Base-by-base conservation (phyloP, 2,888 invertebrate species). In the Acheta domesticus region DNA sequence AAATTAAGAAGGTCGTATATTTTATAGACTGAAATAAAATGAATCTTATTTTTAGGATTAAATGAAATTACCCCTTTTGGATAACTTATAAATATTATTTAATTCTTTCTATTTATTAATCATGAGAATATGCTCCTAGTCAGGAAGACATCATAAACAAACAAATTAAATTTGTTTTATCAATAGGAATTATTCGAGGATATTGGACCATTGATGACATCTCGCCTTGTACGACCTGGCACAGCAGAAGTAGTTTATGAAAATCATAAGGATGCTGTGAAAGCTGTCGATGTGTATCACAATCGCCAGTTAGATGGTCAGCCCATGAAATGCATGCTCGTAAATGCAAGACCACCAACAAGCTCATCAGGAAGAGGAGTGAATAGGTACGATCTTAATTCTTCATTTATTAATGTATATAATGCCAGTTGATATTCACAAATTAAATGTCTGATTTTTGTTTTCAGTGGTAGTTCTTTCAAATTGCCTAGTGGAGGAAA, bases 171-270 rank as follows among this genome's bases (percentile, higher is more conserved):
- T 36, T 36, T 36, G 36, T 8, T 36, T 36, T 36, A 36, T 81
- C 85, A 87, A 49, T 83, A 95, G 95, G 98, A 98, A 87, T 88
- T 98, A 76, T 97, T 98, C 89, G 96, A 96, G 85, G 97, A 97
- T 85, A 93, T 97, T 81, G 97, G 97, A 0, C 93, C 95, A 76
- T 89, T 97, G 85, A 88, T 94, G 80, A 93, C 94, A 82, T 96
- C 96, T 0, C 91, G 94, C 83, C 89, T 97, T 83, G 93, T 96
- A 19, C 91, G 96, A 76, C 93, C 94, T 0, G 97, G 97, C 1
- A 93, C 93, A 2, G 97, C 97, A 0, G 97, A 97, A 88, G 96
- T 97, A 1, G 94, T 96, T 83, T 97, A 96, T 86, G 93, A 93
- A 85, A 92, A 92, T 76, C 89, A 94, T 83, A 92, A 93, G 83